Base-by-base conservation (phyloP, 1,140 invertebrate species). In the Cherax quadricarinatus region DNA sequence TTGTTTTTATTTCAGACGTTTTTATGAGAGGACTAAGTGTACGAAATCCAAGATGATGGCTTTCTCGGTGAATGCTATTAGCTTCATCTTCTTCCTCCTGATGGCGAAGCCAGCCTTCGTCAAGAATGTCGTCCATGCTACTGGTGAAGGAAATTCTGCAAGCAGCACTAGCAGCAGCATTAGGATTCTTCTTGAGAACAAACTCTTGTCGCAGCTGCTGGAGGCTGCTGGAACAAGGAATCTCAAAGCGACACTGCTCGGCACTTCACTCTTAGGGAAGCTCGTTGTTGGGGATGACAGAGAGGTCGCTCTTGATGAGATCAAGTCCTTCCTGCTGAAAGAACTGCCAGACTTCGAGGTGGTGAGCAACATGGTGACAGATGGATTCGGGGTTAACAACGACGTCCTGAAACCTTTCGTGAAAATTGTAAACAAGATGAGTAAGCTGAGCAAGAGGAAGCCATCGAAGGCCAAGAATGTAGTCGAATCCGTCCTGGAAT, bases 341-440 rank as follows among this genome's bases (percentile, higher is more conserved):
- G 53, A 62, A 53, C 30, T 85, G 49, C 86, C 86, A 3, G 78
- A 48, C 48, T 14, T 80, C 51, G 78, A 80, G 53, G 81, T 10
- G 6, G 2, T 83, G 51, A 48, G n/a, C 14, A 57, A 24, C 48
- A 53, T 79, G 51, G 86, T 88, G 16, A 49, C 86, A 12, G 86
- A 60, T 0, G 53, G 86, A 9, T 14, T 80, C 3, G 75, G 53
- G 4, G 24, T 88, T 12, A 24, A 60, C 12, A 12, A 53, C 16
- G 75, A 88, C 24, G 6, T 88, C 30, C n/a, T 88, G 53, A 78
- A 78, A 48, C n/a, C n/a, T n/a, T 80, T 88, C n/a, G n/a, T 80
- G 21, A 80, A 88, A 48, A 49, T 80, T n/a, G 86, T 60, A 9
- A 66, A n/a, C 51, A 80, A 21, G 16, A 73, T 88, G 86, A 14